Percentiles rank a stretch among this genome's conserved stretches.
Evolutionary conservation across 2,797 vertebrate genomes (phyloP).

Genomic region (Momotus momota): DNA sequence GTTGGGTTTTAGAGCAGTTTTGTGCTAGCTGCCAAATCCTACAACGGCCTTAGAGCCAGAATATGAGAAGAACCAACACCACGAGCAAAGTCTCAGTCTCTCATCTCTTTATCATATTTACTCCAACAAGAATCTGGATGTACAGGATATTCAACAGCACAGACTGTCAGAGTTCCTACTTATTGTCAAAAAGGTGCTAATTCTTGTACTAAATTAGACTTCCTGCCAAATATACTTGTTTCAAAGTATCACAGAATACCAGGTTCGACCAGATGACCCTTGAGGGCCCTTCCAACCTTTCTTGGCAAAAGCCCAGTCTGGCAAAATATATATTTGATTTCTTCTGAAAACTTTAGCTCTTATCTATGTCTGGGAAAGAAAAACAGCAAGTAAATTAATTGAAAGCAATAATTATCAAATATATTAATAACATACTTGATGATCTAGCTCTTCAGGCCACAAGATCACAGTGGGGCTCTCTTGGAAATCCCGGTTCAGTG

Average conservation of each 20-base stretch:
- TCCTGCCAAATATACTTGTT: not conserved
- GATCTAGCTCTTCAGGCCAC: not conserved
- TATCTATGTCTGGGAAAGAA: conserved; percentile 12
- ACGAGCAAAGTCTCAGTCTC: not conserved
- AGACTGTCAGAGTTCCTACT: not conserved
- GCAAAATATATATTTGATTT: not conserved
- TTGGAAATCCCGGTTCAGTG: not conserved
- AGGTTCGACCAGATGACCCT: not conserved
- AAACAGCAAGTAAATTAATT: conserved; percentile 1
- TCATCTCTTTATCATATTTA: not conserved
- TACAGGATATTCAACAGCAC: not conserved
- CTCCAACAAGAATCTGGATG: not conserved
- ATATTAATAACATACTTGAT: conserved; percentile 39
- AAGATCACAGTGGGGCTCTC: conserved; percentile 20
- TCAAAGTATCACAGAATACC: not conserved
- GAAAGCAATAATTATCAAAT: conserved; percentile 49
- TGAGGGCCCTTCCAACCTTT: not conserved
- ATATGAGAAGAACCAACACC: not conserved
- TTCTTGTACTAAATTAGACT: not conserved
- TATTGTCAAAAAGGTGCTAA: not conserved
- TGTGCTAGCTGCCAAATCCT: not conserved
- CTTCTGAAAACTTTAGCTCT: conserved; percentile 3
- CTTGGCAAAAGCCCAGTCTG: not conserved
- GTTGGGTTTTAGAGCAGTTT: not conserved
- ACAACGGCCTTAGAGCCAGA: not conserved